phyloP scores from a whole-genome alignment of 2,888 invertebrate genomes.

The Barypeithes pellucidus region DNA sequence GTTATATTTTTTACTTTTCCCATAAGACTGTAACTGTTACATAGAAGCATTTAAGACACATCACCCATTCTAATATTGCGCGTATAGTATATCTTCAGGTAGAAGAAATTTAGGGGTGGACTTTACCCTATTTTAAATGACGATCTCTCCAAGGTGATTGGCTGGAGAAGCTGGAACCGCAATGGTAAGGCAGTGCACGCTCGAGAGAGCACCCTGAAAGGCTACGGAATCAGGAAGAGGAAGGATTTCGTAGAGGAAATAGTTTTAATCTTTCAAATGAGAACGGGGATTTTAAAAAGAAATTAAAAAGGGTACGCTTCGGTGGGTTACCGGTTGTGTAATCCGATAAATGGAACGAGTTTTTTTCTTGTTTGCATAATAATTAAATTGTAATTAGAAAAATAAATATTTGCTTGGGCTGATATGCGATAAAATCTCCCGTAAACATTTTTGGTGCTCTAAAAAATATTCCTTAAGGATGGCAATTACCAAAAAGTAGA shows the following conservation, averaged over 20 bases:
- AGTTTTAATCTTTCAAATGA: slow-evolving; percentile 2
- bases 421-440: no score
- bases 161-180: slow-evolving; percentile 19
- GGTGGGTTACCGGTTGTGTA: neutral
- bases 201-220: slow-evolving; percentile 22
- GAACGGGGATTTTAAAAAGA: slow-evolving; percentile 11
- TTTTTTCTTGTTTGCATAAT: slow-evolving; percentile 8
- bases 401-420: neutral
- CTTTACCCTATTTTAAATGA: slow-evolving; percentile 24
- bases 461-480: no score
- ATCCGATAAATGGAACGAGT: slow-evolving; percentile 11
- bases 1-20: neutral
- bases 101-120: slow-evolving; percentile 23
- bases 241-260: slow-evolving; percentile 13
- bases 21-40: neutral
- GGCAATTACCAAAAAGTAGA: no score
- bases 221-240: slow-evolving; percentile 23
- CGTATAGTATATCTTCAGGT: slow-evolving; percentile 1
- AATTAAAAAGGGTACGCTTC: slow-evolving; percentile 16
- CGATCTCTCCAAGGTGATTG: slow-evolving; percentile 11
- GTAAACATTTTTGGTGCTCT: no score
- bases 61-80: neutral
- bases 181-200: slow-evolving; percentile 25
- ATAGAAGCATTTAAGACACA: neutral
- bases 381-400: slow-evolving; percentile 23